Base-by-base conservation (phyloP, 2,888 invertebrate genomes). In the Meteorus colon region DNA sequence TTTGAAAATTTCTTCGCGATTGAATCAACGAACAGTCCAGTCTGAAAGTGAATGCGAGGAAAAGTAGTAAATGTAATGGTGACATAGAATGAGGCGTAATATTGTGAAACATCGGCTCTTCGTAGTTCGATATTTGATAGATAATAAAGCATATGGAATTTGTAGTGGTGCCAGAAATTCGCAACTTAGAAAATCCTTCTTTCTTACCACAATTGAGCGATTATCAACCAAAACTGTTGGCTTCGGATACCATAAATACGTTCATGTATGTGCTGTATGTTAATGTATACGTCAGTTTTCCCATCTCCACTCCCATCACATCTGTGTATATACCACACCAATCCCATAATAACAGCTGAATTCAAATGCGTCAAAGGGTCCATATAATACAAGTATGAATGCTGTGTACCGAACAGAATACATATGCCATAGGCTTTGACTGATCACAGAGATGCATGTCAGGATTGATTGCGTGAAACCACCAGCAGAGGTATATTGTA, bases 401-500 rank as follows among this genome's bases (percentile, higher is more conserved):
- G 29, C 45, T 31, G 14, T 16, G 12, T 16, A 12, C 29, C 8
- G 5, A 14, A 62, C n/a, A 14, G 63, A 5, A 41, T 19, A 65
- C 65, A 19, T 65, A 41, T 37, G 19, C 19, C 37, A n/a, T 4
- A 10, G 41, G 24, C 62, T 62, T 62, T 62, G 24, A 19, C n/a
- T 65, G 65, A 65, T 65, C 19, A 41, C n/a, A 19, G 41, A 41
- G 65, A 65, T 65, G 65, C 65, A 19, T 65, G 65, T 37, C 34
- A 65, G 34, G 41, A 65, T 65, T 16, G 65, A 65, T 65, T 37
- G 37, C 65, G 37, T 65, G 34, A 63, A 63, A 34, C 63, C 63
- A 31, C 63, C 12, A 31, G 34, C 14, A n/a, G 5, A 16, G 48
- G 48, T n/a, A 48, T 24, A 19, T 19, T 51, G 19, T 62, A 27